Evolutionary conservation across 2,888 invertebrate genomes (phyloP), one percentile per base, ranked within the genome.

Genomic region (Luffia ferchaultella): DNA sequence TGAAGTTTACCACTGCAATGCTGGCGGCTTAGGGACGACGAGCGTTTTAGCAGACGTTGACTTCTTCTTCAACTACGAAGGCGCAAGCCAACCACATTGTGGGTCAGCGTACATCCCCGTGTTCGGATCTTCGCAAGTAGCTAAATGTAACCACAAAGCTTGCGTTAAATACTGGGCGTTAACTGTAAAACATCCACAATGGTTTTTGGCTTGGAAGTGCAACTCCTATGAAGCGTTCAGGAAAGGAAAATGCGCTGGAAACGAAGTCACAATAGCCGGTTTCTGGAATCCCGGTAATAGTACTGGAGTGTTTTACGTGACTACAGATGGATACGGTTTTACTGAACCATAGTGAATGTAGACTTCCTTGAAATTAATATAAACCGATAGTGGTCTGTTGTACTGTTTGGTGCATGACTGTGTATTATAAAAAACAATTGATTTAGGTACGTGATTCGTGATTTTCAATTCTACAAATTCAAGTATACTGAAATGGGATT

Each of bases 1-100:
- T 1, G 82, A 83, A 57, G 68, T 72, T 1, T 64, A 79, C 47
- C 85, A 85, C 57, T 84, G 83, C 5, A 76, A 76, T 55, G 73
- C 68, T 41, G 79, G 74, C 1, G 62, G 63, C 18, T 57, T 73
- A n/a, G 75, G 72, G n/a, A 67, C 69, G 48, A 64, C 59, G 15
- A 60, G 60, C 50, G 65, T 67, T 1, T 55, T 76, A 17, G 83
- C 76, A 1, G 73, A 74, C 51, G 62, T 67, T 15, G 84, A 85
- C 61, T 78, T 83, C 58, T 79, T 66, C 57, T 83, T 69, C 57
- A 72, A 78, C 9, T 77, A 83, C 58, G 70, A 73, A 3, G 83
- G 82, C 1, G 55, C 53, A 12, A 59, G 67, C 7, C 85, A 85
- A 57, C 78, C 79, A 1, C 72, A 71, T 19, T 77, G 77, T 54